Evolutionary conservation across 1,140 invertebrate genomes (phyloP), one percentile per base, ranked within the genome.

Genomic region (Cydia pomonella): DNA sequence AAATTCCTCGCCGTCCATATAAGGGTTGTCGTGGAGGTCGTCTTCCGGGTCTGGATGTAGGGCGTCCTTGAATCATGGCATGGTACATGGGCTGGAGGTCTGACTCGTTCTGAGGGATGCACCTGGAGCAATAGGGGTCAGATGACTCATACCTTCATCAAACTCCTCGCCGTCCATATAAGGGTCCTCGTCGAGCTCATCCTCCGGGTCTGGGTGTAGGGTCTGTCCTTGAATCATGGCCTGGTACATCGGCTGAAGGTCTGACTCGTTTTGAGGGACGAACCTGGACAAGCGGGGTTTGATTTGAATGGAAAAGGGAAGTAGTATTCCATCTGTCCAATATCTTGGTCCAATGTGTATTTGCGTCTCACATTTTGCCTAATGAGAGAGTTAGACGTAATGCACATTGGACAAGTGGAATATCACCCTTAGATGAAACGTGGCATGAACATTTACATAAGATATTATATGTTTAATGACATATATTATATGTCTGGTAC

Each of bases 121-220:
- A 91, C 18, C 89, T 92, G 64, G 47, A 71, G 0, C 74, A 75
- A 10, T 63, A 47, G 44, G 29, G 16, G 16, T 16, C 16, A 16
- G 44, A 47, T 47, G 29, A 5, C 29, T 4, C 59, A n/a, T 64
- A 90, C 84, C 87, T 63, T 92, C 88, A 66, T 87, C 84, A 78
- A 88, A 89, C n/a, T 92, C 90, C 79, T 92, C 90, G 6, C 88
- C 88, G 44, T 92, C 89, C 84, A 90, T 84, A 41, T 89, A 91
- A 3, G 81, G 79, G 21, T 92, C 88, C n/a, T 92, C 90, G 10
- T 89, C 85, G 0, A 85, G 75, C 27, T 85, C 84, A 16, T 90
- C 89, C 0, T 81, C 77, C 0, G 90, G 89, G 77, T 92, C 90
- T 0, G 90, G 90, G 66, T 92, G 87, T 2, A 92, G 76, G 0